These are phyloP conservation scores for Mythimna pallens DNA, from an alignment of 2,888 invertebrate genomes.

Conservation along the genomic window DNA sequence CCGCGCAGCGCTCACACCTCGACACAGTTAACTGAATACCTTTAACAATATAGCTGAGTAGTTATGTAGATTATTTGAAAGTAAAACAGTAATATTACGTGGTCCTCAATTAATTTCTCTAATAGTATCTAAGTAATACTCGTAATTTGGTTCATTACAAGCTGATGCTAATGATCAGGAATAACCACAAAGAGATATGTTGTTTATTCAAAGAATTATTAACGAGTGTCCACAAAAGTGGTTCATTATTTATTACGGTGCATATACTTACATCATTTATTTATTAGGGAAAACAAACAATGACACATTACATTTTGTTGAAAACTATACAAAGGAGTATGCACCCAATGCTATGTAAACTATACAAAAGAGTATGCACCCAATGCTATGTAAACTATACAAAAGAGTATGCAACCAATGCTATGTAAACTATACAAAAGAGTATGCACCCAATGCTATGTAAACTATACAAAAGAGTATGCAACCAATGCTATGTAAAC, in stretches of 20 bases:
- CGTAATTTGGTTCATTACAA: neutral
- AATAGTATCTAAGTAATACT: neutral
- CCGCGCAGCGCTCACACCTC: constrained; percentile 43
- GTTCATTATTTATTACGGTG: neutral
- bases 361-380: no score
- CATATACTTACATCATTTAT: no score
- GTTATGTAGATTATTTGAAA: neutral
- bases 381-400: neutral
- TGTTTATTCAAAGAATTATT: neutral
- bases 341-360: no score
- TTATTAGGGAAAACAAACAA: no score
- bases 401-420: neutral
- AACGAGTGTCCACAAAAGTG: neutral
- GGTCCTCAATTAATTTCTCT: neutral
- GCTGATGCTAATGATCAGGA: neutral
- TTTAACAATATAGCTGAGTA: neutral
- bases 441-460: neutral
- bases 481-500: no score
- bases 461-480: neutral
- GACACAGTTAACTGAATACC: constrained; percentile 26
- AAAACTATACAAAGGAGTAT: neutral
- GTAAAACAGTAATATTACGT: neutral
- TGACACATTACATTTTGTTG: no score
- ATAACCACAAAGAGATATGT: neutral
- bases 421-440: no score